Base-by-base conservation (phyloP, 1,140 invertebrate genomes). In the Probaryconus sp. region DNA sequence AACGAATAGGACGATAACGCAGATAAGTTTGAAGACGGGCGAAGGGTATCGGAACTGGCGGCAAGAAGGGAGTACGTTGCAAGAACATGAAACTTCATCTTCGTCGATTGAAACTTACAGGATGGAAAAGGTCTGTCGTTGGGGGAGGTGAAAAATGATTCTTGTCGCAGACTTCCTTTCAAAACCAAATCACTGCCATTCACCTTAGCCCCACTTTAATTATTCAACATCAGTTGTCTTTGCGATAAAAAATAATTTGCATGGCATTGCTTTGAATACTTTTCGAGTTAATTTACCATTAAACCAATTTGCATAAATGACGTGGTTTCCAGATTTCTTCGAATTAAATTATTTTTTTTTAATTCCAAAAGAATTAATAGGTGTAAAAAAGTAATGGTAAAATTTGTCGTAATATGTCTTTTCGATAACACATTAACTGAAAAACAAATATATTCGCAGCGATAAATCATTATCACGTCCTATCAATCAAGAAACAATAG, bases 1-100 rank as follows among this genome's bases (percentile, higher is more conserved):
- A 67, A 65, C 53, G 70, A 65, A 73, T 61, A 43, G 61, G 31
- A 31, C 61, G 69, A 65, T 72, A 72, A 72, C 53, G 53, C 48
- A 42, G 60, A 65, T 72, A 72, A 72, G 48, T 65, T 72, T 60
- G 14, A 61, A 60, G 55, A 53, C 31, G 35, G 21, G 14, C 31
- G 26, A 55, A 37, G 55, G 21, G 42, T 55, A 69, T 69, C 20
- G 47, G 33, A 13, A 53, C 14, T 10, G 21, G 9, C 6, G 10
- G 17, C 11, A 45, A 17, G 28, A 9, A 3, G n/a, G 17, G 11
- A 20, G 21, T 3, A 16, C n/a, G 14, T 5, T 16, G 35, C 38
- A 65, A 63, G 21, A 72, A 72, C 69, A 58, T 35, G 47, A 51
- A 58, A 65, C 45, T 42, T 60, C 51, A 60, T 60, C 51, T 50